phyloP scores from a whole-genome alignment of 2,113 vertebrate species.

The Pygathrix nemaeus region DNA sequence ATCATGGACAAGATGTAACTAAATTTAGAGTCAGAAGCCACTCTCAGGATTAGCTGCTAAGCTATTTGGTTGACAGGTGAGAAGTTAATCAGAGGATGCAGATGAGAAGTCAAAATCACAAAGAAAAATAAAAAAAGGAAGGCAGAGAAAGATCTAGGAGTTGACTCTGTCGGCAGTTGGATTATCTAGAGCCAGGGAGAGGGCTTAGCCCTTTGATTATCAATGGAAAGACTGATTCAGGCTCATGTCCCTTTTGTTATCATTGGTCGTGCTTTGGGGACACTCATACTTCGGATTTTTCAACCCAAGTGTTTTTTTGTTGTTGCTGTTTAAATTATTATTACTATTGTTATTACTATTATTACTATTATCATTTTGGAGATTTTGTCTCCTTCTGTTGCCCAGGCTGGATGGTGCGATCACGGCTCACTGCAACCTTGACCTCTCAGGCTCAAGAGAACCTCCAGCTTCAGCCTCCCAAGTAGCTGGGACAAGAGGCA shows the following conservation, averaged over 20 bases:
- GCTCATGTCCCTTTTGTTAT: not conserved
- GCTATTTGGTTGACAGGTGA: not conserved
- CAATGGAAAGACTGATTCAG: not conserved
- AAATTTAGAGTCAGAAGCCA: not conserved
- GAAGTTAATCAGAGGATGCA: not conserved
- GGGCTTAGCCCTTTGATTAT: accelerated
- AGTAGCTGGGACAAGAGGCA: too few species aligned
- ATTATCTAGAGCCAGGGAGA: not conserved
- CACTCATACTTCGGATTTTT: not conserved
- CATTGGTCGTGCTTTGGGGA: not conserved
- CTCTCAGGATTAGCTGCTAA: not conserved
- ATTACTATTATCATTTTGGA: too few species aligned
- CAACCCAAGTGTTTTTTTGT: not conserved
- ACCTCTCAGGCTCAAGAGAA: too few species aligned
- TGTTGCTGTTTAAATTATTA: not conserved
- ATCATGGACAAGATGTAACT: accelerated
- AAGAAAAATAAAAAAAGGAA: not conserved
- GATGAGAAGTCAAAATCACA: not conserved
- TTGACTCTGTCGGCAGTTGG: not conserved
- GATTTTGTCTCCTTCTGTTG: too few species aligned
- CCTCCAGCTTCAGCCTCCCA: too few species aligned
- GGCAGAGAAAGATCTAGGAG: not conserved
- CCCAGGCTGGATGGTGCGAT: too few species aligned
- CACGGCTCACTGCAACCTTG: too few species aligned
- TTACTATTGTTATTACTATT: too few species aligned